Evolutionary conservation across 1,140 invertebrate species (phyloP), one percentile per base, ranked within the genome.

Genomic region (Drosophila malerkotliana): DNA sequence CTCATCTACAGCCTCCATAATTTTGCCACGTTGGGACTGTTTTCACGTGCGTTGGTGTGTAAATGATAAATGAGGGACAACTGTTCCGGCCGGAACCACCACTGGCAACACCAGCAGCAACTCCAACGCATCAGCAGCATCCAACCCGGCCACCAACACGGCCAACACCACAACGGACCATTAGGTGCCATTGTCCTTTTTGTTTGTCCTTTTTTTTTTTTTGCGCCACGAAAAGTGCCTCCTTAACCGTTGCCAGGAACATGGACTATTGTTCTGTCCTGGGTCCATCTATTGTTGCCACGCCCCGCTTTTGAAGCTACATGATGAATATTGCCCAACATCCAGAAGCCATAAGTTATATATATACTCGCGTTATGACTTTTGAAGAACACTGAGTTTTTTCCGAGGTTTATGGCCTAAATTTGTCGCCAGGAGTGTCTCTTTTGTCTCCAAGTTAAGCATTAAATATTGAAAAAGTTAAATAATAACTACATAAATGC

Each of bases 61-160:
- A 87, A 87, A 87, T 87, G 82, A 87, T 87, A 87, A 87, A 87
- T 87, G 83, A 88, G 83, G 74, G 78, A 72, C 71, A 60, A 82
- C 79, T 74, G 62, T 67, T 74, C 69, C 69, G 68, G 68, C 78
- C 52, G 72, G 72, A 75, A 75, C 75, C 62, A 72, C 45, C 52
- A 18, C 15, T 12, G 53, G 66, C 78, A 82, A 57, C 79, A 63
- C 78, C 82, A 81, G 62, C 44, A 51, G 52, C 32, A 51, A 37
- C 52, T 51, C 63, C 53, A 37, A 30, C 56, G 10, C 54, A 60
- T 63, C 21, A 34, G 41, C 55, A 69, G 63, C 47, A 49, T n/a
- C 26, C 26, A 28, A 34, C 53, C 52, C 49, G 45, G 72, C 59
- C 52, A 41, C 79, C 71, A 77, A 48, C 34, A 57, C 60, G 37